Percentiles rank a stretch among this genome's conserved stretches.
phyloP scores from a whole-genome alignment of 92 coral and sea anemone genomes.

The Porites cylindrica region DNA sequence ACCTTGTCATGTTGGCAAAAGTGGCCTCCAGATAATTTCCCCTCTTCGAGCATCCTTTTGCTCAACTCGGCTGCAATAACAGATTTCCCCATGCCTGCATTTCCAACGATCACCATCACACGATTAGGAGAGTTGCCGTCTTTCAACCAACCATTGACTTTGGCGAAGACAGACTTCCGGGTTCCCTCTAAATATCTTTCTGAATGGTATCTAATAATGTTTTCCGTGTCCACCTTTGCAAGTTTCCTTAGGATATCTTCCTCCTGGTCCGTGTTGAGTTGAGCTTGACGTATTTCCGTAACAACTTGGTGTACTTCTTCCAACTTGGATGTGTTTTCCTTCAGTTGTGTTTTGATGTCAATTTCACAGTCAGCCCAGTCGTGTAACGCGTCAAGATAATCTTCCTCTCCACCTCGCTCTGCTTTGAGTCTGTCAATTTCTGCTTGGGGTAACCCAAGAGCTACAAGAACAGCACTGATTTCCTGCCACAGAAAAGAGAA shows the following conservation, averaged over 20 bases:
- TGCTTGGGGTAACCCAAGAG: constrained; percentile 7
- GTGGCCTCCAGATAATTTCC: constrained; percentile 53
- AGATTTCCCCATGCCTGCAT: constrained; percentile 72
- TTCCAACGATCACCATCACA: constrained; percentile 42
- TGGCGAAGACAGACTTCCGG: constrained; percentile 38
- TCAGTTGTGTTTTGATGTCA: not conserved
- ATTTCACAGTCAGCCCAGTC: constrained; percentile 25
- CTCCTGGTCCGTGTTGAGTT: not conserved
- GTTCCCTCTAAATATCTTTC: constrained; percentile 14
- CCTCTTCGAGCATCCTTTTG: constrained; percentile 25
- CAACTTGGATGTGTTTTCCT: not conserved
- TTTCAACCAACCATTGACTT: constrained; percentile 25
- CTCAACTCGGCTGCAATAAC: constrained; percentile 57
- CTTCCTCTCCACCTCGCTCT: not conserved
- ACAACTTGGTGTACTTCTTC: not conserved
- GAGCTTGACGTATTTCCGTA: not conserved
- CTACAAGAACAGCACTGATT: not conserved
- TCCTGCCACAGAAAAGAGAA: constrained; percentile 1
- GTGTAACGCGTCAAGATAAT: not conserved
- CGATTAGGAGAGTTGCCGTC: constrained; percentile 20
- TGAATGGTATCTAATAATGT: too few relatives aligned
- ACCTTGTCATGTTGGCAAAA: constrained; percentile 56
- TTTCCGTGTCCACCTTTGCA: not conserved
- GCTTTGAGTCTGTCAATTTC: not conserved
- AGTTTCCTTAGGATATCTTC: too few relatives aligned